Percentiles rank a stretch among this genome's conserved stretches.
These are phyloP conservation scores for Chaetophractus vellerosus DNA, from an alignment of 2,797 vertebrate species.

Conservation along the genomic window DNA sequence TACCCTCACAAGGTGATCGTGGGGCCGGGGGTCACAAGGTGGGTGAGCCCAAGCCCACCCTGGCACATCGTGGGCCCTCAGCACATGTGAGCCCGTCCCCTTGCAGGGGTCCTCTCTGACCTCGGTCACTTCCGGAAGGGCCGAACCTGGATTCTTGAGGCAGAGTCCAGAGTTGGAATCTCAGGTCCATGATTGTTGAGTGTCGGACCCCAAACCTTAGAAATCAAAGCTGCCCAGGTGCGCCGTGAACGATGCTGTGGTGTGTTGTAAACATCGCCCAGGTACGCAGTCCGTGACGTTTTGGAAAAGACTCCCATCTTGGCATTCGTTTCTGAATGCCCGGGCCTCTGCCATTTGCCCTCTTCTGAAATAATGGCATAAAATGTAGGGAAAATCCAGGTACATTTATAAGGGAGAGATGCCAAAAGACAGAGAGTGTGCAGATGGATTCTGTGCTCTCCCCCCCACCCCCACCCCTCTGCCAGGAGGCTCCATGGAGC, in stretches of 20 bases:
- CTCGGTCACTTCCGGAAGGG: neutral
- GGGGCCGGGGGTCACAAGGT: neutral
- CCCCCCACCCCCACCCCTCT: neutral
- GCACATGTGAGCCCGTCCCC: fast-evolving
- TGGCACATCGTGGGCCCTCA: neutral
- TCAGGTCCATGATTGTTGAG: neutral
- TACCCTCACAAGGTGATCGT: fast-evolving
- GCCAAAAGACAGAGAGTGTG: neutral
- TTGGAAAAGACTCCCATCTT: neutral
- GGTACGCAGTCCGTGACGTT: fast-evolving
- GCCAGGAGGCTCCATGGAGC: no score
- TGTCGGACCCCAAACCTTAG: neutral
- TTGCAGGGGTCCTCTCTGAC: neutral
- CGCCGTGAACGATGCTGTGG: neutral
- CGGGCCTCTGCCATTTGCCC: neutral
- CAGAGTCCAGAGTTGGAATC: neutral
- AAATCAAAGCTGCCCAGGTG: neutral
- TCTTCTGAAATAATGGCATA: neutral
- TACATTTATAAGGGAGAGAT: neutral
- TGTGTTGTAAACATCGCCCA: neutral
- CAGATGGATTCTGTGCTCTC: no score
- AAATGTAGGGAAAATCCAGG: neutral
- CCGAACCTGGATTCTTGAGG: neutral
- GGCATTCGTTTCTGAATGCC: neutral
- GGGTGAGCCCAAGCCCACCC: no score